Percentiles rank a stretch among this genome's conserved stretches.
Conservation (phyloP, 1,140 invertebrate genomes). For the Anoplophora glabripennis region DNA sequence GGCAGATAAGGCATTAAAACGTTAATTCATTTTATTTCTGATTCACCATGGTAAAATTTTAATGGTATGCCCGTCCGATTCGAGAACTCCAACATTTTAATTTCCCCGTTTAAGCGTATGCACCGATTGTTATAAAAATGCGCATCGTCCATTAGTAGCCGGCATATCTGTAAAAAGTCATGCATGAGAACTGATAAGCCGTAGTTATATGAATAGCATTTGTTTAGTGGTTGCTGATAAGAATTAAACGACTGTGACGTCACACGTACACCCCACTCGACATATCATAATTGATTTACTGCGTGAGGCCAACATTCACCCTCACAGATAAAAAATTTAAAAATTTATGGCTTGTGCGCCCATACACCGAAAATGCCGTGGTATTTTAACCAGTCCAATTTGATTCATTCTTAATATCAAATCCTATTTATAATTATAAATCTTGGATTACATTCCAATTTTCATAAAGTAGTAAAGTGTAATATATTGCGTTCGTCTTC, state of each 20-base stretch:
- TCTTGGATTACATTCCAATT: too few species aligned
- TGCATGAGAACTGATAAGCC: slow-evolving; percentile 33
- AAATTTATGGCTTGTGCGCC: slow-evolving; percentile 15
- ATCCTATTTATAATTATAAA: too few species aligned
- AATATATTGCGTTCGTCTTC: too few species aligned
- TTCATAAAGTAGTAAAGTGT: too few species aligned
- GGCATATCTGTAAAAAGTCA: slow-evolving; percentile 33
- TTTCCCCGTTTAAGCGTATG: neutral
- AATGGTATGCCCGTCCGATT: too few species aligned
- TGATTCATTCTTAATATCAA: too few species aligned
- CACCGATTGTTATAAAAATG: slow-evolving; percentile 8
- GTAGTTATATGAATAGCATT: slow-evolving; percentile 31
- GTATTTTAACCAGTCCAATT: too few species aligned
- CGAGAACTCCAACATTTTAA: too few species aligned
- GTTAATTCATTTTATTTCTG: too few species aligned
- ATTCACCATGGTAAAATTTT: too few species aligned
- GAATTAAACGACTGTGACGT: slow-evolving; percentile 34
- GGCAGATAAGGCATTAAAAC: too few species aligned
- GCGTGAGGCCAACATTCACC: slow-evolving; percentile 9
- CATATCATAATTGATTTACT: slow-evolving; percentile 35
- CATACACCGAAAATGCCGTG: too few species aligned
- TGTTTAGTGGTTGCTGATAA: slow-evolving; percentile 33
- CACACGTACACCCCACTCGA: slow-evolving; percentile 27
- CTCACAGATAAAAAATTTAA: slow-evolving; percentile 13
- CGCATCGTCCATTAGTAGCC: slow-evolving; percentile 1